A percentile compares a stretch with the other conserved stretches of the same genome.
phyloP scores from a whole-genome alignment of 2,888 invertebrate genomes.

The Dendrolimus houi region DNA sequence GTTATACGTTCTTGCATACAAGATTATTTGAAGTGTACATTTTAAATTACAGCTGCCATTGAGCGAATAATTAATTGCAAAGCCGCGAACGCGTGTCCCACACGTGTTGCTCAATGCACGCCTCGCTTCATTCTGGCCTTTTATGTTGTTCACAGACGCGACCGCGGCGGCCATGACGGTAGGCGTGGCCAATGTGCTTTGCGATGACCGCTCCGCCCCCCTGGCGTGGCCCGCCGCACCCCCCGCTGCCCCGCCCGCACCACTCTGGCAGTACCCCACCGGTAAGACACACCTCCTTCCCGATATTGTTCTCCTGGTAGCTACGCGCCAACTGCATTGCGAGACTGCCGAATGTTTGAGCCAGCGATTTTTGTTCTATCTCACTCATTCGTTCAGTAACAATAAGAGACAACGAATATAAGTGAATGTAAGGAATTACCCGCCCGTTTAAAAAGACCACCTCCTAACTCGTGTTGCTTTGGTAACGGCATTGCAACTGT shows the following conservation, averaged over 20 bases:
- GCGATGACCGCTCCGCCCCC: slow-evolving; percentile 78
- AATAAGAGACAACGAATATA: slow-evolving; percentile 17
- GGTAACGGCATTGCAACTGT: slow-evolving; percentile 65
- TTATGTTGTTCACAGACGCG: slow-evolving; percentile 72
- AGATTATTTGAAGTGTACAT: background rate
- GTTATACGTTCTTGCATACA: too few species aligned
- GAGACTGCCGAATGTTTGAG: slow-evolving; percentile 48
- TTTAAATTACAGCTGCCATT: background rate
- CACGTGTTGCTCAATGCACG: slow-evolving; percentile 36
- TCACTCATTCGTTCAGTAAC: slow-evolving; percentile 6
- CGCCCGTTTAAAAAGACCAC: slow-evolving; percentile 35
- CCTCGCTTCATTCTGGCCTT: slow-evolving; percentile 33
- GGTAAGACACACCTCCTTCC: slow-evolving; percentile 69
- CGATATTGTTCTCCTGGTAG: slow-evolving; percentile 64
- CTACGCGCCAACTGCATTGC: slow-evolving; percentile 74
- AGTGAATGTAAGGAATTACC: slow-evolving; percentile 12
- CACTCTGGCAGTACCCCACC: slow-evolving; percentile 90
- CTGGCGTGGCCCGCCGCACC: slow-evolving; percentile 75
- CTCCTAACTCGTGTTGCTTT: slow-evolving; percentile 56
- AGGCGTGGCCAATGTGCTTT: slow-evolving; percentile 80
- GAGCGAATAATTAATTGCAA: background rate
- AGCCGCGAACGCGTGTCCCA: slow-evolving; percentile 14
- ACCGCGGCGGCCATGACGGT: slow-evolving; percentile 81
- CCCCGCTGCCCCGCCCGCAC: slow-evolving; percentile 78
- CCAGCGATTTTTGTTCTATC: slow-evolving; percentile 21